phyloP scores from a whole-genome alignment of 2,888 invertebrate genomes.

The Ptycholaimellus sp. region DNA sequence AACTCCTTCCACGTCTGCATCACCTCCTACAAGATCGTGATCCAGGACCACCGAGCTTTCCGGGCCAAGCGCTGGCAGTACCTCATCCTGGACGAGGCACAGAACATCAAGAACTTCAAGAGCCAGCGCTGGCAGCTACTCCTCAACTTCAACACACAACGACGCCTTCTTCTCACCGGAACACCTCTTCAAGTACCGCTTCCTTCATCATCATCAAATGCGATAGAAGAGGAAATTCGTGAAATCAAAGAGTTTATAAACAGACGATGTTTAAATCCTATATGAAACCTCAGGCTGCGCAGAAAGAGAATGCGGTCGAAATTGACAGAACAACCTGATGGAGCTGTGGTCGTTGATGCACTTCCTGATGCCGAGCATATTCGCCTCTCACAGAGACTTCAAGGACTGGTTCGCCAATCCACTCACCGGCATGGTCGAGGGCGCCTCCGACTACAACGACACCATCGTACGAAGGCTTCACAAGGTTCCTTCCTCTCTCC shows the following conservation, averaged over 20 bases:
- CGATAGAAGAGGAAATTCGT: too few species aligned
- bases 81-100: conserved; percentile 80
- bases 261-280: too few species aligned
- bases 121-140: conserved; percentile 93
- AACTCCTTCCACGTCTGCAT: conserved; percentile 60
- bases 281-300: too few species aligned
- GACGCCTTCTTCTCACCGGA: conserved; percentile 66
- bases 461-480: conserved; percentile 62
- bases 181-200: neutral
- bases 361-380: conserved; percentile 87
- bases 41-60: conserved; percentile 93
- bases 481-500: conserved; percentile 52
- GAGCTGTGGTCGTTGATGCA: conserved; percentile 95
- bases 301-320: too few species aligned
- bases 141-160: conserved; percentile 71
- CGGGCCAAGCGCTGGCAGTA: conserved; percentile 93
- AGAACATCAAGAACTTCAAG: conserved; percentile 98
- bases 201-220: too few species aligned
- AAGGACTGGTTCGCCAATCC: conserved; percentile 97
- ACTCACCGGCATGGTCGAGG: conserved; percentile 81
- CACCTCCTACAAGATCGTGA: conserved; percentile 46
- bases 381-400: conserved; percentile 74
- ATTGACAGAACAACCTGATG: conserved; percentile 81
- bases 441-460: conserved; percentile 67
- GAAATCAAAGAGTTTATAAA: too few species aligned